Evolutionary conservation across 2,797 vertebrate genomes (phyloP).

Genomic region (Paguma larvata): DNA sequence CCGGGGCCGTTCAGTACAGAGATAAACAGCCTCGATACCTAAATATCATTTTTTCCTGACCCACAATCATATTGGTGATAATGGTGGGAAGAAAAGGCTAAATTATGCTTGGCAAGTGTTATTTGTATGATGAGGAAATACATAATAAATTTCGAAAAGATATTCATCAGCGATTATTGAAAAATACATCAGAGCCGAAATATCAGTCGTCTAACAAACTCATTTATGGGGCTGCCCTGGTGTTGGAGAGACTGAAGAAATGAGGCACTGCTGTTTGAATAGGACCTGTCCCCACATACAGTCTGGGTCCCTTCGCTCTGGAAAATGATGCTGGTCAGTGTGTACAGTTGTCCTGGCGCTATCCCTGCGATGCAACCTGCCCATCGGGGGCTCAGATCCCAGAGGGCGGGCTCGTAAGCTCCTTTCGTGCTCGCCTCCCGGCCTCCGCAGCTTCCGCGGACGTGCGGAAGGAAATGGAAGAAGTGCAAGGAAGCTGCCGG

Average conservation of each 20-base stretch:
- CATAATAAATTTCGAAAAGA: not conserved
- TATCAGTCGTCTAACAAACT: not conserved
- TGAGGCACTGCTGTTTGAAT: not conserved
- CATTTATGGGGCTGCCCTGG: not conserved
- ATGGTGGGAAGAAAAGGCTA: not conserved
- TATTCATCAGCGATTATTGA: constrained; percentile 34
- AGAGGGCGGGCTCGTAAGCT: not conserved
- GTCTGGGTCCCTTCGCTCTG: not conserved
- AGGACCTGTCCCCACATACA: not conserved
- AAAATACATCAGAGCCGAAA: constrained; percentile 44
- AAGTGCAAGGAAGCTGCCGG: not conserved
- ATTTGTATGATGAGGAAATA: constrained; percentile 26
- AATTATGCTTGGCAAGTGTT: not conserved
- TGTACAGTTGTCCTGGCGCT: not conserved
- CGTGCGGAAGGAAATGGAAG: not conserved
- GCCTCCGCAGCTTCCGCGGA: not conserved
- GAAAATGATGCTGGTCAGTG: not conserved
- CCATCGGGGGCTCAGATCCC: not conserved
- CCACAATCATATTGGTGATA: not conserved
- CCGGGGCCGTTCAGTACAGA: not conserved
- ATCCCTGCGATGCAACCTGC: not conserved
- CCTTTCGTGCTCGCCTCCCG: not conserved
- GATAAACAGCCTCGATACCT: not conserved
- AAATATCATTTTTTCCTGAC: not conserved
- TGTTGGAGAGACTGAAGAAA: not conserved